phyloP scores from a whole-genome alignment of 1,140 invertebrate species.

The Eriosoma lanigerum region DNA sequence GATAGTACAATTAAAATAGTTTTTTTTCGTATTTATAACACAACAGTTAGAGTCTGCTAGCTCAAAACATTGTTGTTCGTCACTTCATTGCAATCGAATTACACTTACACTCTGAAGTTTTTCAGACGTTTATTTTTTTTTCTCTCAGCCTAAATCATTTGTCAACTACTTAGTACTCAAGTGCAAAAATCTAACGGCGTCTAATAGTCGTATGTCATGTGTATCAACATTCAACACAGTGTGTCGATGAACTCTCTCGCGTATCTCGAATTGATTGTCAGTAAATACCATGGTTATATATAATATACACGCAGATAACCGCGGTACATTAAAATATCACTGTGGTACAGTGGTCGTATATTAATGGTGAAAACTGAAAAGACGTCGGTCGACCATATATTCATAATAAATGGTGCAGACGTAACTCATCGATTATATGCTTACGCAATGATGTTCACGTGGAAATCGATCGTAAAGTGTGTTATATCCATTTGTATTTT shows the following conservation, averaged over 20 bases:
- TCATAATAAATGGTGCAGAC: too few species aligned
- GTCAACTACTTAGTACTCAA: conserved; percentile 4
- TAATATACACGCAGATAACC: not conserved
- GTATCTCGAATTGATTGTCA: not conserved
- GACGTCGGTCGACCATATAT: too few species aligned
- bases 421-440: too few species aligned
- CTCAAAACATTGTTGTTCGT: not conserved
- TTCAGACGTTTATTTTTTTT: not conserved
- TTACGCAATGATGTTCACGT: too few species aligned
- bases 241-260: not conserved
- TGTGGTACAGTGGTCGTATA: not conserved
- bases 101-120: not conserved
- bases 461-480: too few species aligned
- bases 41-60: too few species aligned
- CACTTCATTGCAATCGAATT: not conserved
- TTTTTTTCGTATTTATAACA: not conserved
- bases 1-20: not conserved
- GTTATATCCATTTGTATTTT: too few species aligned
- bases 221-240: too few species aligned
- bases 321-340: not conserved
- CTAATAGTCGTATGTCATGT: not conserved
- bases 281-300: not conserved
- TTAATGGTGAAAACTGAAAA: too few species aligned
- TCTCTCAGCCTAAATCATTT: not conserved
- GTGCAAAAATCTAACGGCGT: not conserved